Percentiles rank a stretch among this genome's conserved stretches.
Evolutionary conservation across 37 sponge, comb jelly and placozoan genomes (phyloP).

Genomic region (Axinella damicornis): DNA sequence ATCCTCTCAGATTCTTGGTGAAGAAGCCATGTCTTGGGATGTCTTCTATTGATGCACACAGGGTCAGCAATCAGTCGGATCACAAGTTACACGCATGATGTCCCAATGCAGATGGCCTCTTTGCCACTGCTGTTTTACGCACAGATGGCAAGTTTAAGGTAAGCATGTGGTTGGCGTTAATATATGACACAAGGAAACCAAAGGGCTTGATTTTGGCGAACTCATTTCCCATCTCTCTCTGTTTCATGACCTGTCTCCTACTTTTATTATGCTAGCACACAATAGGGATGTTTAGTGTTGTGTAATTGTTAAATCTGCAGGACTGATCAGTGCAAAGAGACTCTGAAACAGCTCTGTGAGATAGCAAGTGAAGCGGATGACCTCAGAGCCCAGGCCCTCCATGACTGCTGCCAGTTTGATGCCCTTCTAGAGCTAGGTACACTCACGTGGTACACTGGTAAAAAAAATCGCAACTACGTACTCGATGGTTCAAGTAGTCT

Average conservation of each 20-base stretch:
- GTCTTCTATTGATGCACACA: not conserved
- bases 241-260: no score
- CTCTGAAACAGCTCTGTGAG: slow-evolving; percentile 48
- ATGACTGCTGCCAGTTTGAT: slow-evolving; percentile 74
- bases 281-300: no score
- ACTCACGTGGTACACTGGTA: no score
- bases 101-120: slow-evolving; percentile 48
- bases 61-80: slow-evolving; percentile 43
- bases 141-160: slow-evolving; percentile 15
- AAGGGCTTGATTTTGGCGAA: no score
- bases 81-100: slow-evolving; percentile 42
- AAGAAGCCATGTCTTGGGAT: not conserved
- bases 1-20: no score
- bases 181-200: no score
- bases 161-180: not conserved
- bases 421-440: slow-evolving; percentile 64
- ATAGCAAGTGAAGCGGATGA: slow-evolving; percentile 75
- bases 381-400: slow-evolving; percentile 68
- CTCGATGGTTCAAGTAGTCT: no score
- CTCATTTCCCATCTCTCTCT: no score
- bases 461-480: no score
- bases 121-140: slow-evolving; percentile 59
- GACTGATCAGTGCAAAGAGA: slow-evolving; percentile 9
- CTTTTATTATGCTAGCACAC: no score
- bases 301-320: no score